Base-by-base conservation (phyloP, 2,888 invertebrate genomes). In the Xestia rhomboidea region DNA sequence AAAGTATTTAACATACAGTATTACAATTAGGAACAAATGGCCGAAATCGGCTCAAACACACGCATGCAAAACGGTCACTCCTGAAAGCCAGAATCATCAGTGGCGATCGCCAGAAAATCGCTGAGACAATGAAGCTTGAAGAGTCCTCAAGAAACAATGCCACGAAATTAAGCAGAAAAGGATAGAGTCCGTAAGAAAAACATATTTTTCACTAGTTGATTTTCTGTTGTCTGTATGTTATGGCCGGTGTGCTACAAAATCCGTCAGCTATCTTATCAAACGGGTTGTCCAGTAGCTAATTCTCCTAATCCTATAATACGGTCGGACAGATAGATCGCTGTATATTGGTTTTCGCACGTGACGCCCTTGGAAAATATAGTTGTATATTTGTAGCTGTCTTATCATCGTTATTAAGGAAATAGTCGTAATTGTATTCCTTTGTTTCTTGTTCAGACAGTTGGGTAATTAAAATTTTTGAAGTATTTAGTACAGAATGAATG, bases 301-400 rank as follows among this genome's bases (percentile, higher is more conserved):
- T 83, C 88, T 83, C 79, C 75, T 85, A 89, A 85, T 87, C 88
- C 77, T 64, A 54, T 80, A 82, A 89, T 82, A 72, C 86, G 24
- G 46, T 62, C 38, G 70, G 79, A 87, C 77, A 74, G 86, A 86
- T 79, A 82, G 63, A 76, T 69, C 34, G 73, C 27, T 44, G 68
- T 74, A 73, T 82, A 87, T 88, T 87, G 69, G 70, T 80, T 79
- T 83, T 76, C 66, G 72, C 76, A 75, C 70, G 77, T 77, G 79
- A 83, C 70, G 67, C 71, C 66, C 63, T 46, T 24, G 38, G 24
- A 51, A 27, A 30, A 27, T 54, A 73, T 68, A 57, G n/a, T 60
- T 63, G 62, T 68, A 24, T 70, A 49, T 83, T 82, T 83, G 30
- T 63, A 46, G 41, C 46, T 60, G 60, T 44, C 30, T 41, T 69